These are phyloP conservation scores for Cyanoramphus novaezelandiae DNA, from an alignment of 2,113 vertebrate genomes.

Conservation along the genomic window DNA sequence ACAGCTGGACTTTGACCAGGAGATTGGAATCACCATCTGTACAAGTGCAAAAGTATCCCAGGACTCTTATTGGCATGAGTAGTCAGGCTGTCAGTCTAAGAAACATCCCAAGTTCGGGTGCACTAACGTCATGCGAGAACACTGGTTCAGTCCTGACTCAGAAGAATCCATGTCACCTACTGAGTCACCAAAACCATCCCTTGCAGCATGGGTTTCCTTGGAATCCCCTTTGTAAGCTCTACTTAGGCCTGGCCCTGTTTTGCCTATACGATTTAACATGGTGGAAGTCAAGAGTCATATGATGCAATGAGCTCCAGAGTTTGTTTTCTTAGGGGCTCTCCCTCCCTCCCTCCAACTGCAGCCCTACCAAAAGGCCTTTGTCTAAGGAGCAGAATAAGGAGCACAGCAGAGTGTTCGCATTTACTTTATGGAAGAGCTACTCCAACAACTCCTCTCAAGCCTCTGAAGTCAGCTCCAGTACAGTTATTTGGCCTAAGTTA, in stretches of 20 bases:
- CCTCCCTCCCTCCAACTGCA: background rate
- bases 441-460: constrained; percentile 16
- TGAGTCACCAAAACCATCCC: constrained; percentile 28
- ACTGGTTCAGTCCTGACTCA: constrained; percentile 2
- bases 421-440: background rate
- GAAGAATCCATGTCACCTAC: background rate
- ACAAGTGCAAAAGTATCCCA: background rate
- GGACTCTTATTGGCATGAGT: background rate
- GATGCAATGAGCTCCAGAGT: background rate
- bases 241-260: background rate
- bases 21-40: background rate
- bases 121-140: background rate
- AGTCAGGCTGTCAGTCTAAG: background rate
- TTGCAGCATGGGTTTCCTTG: background rate
- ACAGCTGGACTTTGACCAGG: background rate
- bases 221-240: background rate
- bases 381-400: background rate
- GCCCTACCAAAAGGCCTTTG: background rate
- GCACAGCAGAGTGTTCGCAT: background rate
- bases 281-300: background rate
- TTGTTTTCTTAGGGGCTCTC: background rate
- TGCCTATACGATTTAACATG: background rate
- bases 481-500: constrained; percentile 48
- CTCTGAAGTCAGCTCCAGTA: constrained; percentile 46
- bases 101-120: background rate